These are phyloP conservation scores for Microcebus griseorufus DNA, from an alignment of 2,113 vertebrate genomes.

Conservation along the genomic window DNA sequence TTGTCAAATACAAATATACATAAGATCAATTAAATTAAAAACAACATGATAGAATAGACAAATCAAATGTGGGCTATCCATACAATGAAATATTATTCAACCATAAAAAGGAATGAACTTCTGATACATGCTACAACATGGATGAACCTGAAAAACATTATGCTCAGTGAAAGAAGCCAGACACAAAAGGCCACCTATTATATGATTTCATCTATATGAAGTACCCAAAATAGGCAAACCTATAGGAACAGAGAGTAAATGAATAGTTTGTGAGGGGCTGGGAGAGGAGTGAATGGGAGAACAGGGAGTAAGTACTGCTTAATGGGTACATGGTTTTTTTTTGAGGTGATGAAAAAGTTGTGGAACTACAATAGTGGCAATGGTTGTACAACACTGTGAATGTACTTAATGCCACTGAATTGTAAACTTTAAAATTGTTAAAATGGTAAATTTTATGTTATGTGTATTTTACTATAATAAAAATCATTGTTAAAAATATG, in stretches of 20 bases:
- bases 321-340: neutral
- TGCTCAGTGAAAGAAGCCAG: neutral
- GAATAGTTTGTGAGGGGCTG: neutral
- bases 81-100: neutral
- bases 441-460: neutral
- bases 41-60: neutral
- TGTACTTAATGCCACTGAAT: neutral
- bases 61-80: neutral
- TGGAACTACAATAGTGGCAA: neutral
- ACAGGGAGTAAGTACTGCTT: neutral
- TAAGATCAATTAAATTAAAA: neutral
- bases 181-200: neutral
- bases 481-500: neutral
- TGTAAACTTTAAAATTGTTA: neutral
- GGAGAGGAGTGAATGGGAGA: neutral
- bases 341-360: neutral
- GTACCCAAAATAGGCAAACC: neutral
- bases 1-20: slow-evolving; percentile 7
- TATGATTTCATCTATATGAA: neutral
- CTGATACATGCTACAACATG: neutral
- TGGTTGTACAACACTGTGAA: neutral
- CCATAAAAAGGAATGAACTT: neutral
- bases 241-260: neutral
- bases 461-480: neutral
- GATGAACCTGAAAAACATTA: neutral